Conservation (phyloP, 2,888 invertebrate species). For the Graphium colonna region DNA sequence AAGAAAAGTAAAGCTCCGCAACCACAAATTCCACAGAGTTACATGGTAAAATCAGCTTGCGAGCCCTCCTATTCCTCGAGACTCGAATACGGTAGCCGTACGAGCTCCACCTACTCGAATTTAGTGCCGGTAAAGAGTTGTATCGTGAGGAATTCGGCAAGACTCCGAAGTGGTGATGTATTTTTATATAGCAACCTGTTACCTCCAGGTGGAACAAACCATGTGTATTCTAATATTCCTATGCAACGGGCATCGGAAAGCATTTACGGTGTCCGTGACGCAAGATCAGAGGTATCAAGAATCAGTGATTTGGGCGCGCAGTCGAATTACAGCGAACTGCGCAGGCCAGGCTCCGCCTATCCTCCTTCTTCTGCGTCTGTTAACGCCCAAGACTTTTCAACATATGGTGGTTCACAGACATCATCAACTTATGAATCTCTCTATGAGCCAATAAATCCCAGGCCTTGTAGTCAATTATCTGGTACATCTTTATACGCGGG, state of each 20-base stretch:
- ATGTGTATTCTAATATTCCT: constrained; percentile 70
- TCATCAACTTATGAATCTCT: constrained; percentile 84
- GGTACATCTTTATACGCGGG: constrained; percentile 81
- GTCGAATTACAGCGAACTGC: constrained; percentile 82
- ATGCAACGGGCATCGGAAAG: constrained; percentile 78
- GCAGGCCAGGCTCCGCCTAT: constrained; percentile 80
- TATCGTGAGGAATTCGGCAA: constrained; percentile 66
- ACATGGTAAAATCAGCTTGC: constrained; percentile 84
- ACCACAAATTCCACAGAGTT: constrained; percentile 88
- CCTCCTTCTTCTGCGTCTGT: constrained; percentile 72
- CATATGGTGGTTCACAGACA: constrained; percentile 80
- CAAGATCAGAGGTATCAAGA: constrained; percentile 70
- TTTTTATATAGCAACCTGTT: constrained; percentile 69
- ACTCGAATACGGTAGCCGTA: constrained; percentile 74
- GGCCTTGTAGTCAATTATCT: constrained; percentile 81
- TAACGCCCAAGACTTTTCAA: constrained; percentile 77
- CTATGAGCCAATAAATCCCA: constrained; percentile 82
- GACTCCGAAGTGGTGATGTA: constrained; percentile 66
- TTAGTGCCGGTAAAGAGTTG: constrained; percentile 75
- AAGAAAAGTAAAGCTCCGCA: constrained; percentile 70
- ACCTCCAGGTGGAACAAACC: constrained; percentile 73
- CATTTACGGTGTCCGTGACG: constrained; percentile 62
- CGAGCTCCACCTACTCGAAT: constrained; percentile 74
- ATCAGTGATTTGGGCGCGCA: constrained; percentile 75
- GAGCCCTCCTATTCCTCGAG: constrained; percentile 90